Evolutionary conservation across 2,888 invertebrate genomes (phyloP).

Genomic region (Emmelina monodactyla): DNA sequence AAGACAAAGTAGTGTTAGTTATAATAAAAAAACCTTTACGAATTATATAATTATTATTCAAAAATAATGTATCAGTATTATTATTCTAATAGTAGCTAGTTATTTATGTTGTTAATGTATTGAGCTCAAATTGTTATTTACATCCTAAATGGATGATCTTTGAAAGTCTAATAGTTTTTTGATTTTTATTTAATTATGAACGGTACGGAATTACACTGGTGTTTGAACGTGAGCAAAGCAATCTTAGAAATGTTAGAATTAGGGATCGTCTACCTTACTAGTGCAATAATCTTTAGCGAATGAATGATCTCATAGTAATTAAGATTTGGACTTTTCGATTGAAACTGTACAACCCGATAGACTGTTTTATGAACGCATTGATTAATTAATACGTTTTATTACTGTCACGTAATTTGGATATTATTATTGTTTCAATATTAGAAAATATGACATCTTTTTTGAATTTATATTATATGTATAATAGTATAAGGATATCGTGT

Average conservation of each 20-base stretch:
- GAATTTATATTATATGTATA: constrained; percentile 56
- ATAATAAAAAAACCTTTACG: no score
- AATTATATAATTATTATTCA: no score
- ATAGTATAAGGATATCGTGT: no score
- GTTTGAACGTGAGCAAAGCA: constrained; percentile 36
- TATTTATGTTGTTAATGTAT: no score
- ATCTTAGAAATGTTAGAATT: constrained; percentile 33
- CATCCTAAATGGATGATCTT: no score
- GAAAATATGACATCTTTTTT: constrained; percentile 52
- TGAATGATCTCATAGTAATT: constrained; percentile 26
- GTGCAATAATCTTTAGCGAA: constrained; percentile 36
- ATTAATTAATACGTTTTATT: constrained; percentile 1
- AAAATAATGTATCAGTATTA: no score
- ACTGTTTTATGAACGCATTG: constrained; percentile 35
- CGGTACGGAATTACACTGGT: constrained; percentile 4
- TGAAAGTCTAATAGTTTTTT: no score
- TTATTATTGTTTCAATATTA: constrained; percentile 43
- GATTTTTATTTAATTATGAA: no score
- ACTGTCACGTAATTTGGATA: constrained; percentile 21
- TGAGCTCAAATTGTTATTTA: no score
- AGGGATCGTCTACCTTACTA: constrained; percentile 28
- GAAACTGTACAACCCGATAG: constrained; percentile 59
- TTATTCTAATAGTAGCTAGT: no score
- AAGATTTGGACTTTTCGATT: constrained; percentile 55
- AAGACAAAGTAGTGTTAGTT: no score